These are phyloP conservation scores for Reinhardtius hippoglossoides DNA, from an alignment of 2,113 vertebrate species.

Conservation along the genomic window DNA sequence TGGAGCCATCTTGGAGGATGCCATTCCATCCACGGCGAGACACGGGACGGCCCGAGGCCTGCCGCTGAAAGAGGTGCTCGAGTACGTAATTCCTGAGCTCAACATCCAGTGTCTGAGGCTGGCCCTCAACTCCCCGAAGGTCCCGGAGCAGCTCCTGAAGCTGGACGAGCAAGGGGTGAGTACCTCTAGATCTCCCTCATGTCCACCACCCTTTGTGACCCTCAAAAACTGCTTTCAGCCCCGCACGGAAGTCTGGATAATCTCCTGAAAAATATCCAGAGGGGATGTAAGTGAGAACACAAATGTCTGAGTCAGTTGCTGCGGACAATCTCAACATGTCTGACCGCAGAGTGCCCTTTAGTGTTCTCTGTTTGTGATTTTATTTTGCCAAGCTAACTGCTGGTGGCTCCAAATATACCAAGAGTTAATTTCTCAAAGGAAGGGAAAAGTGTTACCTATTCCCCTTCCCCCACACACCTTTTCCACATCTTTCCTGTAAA, in stretches of 20 bases:
- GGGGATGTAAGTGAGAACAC: neutral
- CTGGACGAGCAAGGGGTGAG: slow-evolving; percentile 97
- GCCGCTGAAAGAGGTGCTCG: slow-evolving; percentile 95
- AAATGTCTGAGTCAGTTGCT: no score
- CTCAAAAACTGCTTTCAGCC: no score
- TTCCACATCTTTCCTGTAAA: neutral
- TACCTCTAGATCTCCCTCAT: slow-evolving; percentile 11
- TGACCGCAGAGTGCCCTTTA: no score
- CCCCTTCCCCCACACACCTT: neutral
- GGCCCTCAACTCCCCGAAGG: slow-evolving; percentile 91
- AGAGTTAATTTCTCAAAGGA: neutral
- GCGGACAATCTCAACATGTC: no score
- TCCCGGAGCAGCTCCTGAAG: slow-evolving; percentile 94
- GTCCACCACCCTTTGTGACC: neutral
- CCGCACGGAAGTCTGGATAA: no score
- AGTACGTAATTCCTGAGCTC: slow-evolving; percentile 95
- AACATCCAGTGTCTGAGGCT: slow-evolving; percentile 92
- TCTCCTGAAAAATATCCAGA: no score
- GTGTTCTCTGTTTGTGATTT: no score
- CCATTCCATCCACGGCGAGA: slow-evolving; percentile 92
- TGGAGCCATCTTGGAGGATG: slow-evolving; percentile 96
- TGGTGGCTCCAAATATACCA: neutral
- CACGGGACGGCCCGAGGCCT: slow-evolving; percentile 94
- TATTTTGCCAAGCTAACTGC: no score
- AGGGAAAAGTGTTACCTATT: no score